phyloP scores from a whole-genome alignment of 1,140 invertebrate species.

The Arion vulgaris region DNA sequence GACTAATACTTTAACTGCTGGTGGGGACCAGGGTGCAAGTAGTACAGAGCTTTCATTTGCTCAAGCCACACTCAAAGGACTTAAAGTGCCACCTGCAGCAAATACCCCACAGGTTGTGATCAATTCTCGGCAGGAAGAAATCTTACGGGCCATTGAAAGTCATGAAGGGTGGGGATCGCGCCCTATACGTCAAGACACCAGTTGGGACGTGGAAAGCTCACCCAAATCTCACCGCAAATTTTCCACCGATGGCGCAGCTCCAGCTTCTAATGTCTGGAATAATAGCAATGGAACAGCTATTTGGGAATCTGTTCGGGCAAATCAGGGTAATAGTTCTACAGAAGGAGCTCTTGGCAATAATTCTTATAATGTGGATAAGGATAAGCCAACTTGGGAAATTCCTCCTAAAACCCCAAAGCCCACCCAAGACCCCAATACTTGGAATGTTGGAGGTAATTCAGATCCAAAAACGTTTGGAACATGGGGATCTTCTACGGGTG shows the following conservation, averaged over 20 bases:
- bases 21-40: slow-evolving; percentile 42
- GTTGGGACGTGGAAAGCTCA: slow-evolving; percentile 65
- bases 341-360: slow-evolving; percentile 69
- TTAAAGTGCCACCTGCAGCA: slow-evolving; percentile 51
- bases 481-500: slow-evolving; percentile 43
- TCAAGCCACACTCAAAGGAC: slow-evolving; percentile 66
- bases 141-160: slow-evolving; percentile 91
- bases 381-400: slow-evolving; percentile 25
- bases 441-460: slow-evolving; percentile 33
- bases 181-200: slow-evolving; percentile 67
- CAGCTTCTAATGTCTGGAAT: slow-evolving; percentile 65
- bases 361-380: slow-evolving; percentile 34
- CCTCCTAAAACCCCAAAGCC: slow-evolving; percentile 44
- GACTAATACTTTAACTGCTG: slow-evolving; percentile 36
- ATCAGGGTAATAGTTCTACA: slow-evolving; percentile 68
- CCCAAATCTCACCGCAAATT: slow-evolving; percentile 64
- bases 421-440: slow-evolving; percentile 22
- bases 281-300: slow-evolving; percentile 84
- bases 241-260: slow-evolving; percentile 47
- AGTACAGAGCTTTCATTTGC: slow-evolving; percentile 64
- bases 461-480: slow-evolving; percentile 48
- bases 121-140: slow-evolving; percentile 68
- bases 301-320: slow-evolving; percentile 82
- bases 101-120: slow-evolving; percentile 40
- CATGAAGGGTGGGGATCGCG: slow-evolving; percentile 90